A percentile compares a stretch with the other conserved stretches of the same genome.
Conservation (phyloP, 2,888 invertebrate species). For the Nymphalis polychloros region DNA sequence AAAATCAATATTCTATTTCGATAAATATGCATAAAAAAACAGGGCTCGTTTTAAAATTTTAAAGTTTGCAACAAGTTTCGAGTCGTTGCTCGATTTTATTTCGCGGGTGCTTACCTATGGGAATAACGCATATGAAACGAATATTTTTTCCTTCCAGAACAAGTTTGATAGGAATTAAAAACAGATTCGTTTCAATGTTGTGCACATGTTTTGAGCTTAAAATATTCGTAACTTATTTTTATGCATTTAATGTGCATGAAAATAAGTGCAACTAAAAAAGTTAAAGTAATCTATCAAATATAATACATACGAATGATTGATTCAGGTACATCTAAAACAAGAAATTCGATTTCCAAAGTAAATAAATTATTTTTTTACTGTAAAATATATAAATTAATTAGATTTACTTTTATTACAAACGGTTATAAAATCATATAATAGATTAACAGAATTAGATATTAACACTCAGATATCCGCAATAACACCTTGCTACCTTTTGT, state of each 20-base stretch:
- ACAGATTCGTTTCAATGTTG: background rate
- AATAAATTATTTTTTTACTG: no score
- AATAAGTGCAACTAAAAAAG: background rate
- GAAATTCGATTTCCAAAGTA: no score
- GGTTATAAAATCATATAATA: background rate
- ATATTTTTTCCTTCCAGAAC: background rate
- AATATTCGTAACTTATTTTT: background rate
- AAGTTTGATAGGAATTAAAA: background rate
- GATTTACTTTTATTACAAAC: background rate
- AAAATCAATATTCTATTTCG: no score
- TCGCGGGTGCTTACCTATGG: background rate
- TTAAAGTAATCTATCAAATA: no score
- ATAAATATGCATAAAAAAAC: background rate
- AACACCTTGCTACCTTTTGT: background rate
- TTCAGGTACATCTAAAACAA: no score
- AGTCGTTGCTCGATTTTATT: slow-evolving; percentile 6
- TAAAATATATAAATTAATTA: background rate
- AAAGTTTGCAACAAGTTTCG: background rate
- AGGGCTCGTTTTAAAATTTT: background rate
- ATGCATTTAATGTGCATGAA: background rate
- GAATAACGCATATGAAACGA: slow-evolving; percentile 13
- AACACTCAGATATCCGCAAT: slow-evolving; percentile 5
- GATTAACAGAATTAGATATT: background rate
- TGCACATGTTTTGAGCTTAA: background rate
- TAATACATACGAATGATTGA: no score